These are phyloP conservation scores for Zygogramma bicolorata DNA, from an alignment of 2,888 invertebrate genomes.

Conservation along the genomic window DNA sequence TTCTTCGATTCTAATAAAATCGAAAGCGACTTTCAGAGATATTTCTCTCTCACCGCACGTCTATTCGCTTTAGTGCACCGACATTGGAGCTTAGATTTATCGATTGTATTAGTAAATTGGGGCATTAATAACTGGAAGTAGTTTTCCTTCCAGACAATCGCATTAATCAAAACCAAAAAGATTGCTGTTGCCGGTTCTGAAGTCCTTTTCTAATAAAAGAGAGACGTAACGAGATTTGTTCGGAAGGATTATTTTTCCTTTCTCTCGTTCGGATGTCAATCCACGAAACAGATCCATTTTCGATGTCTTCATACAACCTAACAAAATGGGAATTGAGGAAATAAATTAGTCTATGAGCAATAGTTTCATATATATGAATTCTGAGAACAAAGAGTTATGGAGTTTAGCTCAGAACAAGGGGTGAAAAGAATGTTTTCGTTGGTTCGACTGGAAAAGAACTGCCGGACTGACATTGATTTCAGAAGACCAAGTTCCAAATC, in stretches of 20 bases:
- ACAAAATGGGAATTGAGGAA: too few species aligned
- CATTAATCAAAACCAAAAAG: constrained; percentile 49
- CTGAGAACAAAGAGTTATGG: too few species aligned
- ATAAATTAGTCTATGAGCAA: too few species aligned
- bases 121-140: constrained; percentile 24
- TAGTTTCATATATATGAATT: too few species aligned
- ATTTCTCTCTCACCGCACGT: not conserved
- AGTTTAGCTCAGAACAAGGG: too few species aligned
- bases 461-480: too few species aligned
- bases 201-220: not conserved
- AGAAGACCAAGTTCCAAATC: too few species aligned
- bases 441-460: too few species aligned
- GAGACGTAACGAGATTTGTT: not conserved
- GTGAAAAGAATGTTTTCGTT: too few species aligned
- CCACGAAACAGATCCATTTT: not conserved
- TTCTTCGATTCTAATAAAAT: too few species aligned
- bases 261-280: not conserved
- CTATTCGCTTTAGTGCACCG: not conserved
- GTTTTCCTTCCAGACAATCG: constrained; percentile 2
- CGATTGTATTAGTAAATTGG: constrained; percentile 22
- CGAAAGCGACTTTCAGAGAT: too few species aligned
- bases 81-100: constrained; percentile 10
- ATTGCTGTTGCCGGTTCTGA: constrained; percentile 12
- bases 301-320: too few species aligned
- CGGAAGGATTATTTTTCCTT: not conserved